phyloP scores from a whole-genome alignment of 2,888 invertebrate genomes.

The Idaea aversata region DNA sequence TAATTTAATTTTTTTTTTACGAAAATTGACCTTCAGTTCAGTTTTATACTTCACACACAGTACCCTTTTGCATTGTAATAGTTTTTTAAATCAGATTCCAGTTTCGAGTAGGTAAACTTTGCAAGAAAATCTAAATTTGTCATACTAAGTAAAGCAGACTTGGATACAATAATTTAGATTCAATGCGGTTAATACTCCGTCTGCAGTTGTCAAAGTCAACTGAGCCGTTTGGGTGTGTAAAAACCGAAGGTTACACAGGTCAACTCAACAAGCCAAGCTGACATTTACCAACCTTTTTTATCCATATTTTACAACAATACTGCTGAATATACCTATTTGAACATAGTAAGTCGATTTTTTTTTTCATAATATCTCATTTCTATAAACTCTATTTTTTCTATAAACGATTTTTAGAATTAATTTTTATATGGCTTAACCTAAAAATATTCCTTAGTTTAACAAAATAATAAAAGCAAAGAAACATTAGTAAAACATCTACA shows the following conservation, averaged over 20 bases:
- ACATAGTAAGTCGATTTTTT: neutral
- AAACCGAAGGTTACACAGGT: slow-evolving; percentile 36
- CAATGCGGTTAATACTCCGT: slow-evolving; percentile 25
- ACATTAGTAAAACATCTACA: neutral
- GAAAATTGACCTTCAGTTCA: no score
- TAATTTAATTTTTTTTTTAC: no score
- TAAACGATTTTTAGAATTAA: neutral
- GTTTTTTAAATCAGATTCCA: neutral
- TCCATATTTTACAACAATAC: slow-evolving; percentile 23
- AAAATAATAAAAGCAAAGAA: neutral
- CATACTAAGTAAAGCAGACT: neutral
- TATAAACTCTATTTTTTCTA: neutral
- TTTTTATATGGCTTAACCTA: slow-evolving; percentile 10
- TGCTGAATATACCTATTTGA: neutral
- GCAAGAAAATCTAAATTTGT: neutral
- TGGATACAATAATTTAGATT: slow-evolving; percentile 19
- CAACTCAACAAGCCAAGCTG: slow-evolving; percentile 27
- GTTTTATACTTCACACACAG: no score
- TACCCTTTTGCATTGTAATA: neutral
- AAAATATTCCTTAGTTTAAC: neutral
- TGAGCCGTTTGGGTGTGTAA: slow-evolving; percentile 22
- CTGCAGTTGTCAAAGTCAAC: slow-evolving; percentile 12
- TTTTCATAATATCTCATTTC: neutral
- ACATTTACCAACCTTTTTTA: slow-evolving; percentile 42
- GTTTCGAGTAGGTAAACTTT: neutral